Conservation (phyloP, 2,797 vertebrate species). For the Ctenopoma multispine region DNA sequence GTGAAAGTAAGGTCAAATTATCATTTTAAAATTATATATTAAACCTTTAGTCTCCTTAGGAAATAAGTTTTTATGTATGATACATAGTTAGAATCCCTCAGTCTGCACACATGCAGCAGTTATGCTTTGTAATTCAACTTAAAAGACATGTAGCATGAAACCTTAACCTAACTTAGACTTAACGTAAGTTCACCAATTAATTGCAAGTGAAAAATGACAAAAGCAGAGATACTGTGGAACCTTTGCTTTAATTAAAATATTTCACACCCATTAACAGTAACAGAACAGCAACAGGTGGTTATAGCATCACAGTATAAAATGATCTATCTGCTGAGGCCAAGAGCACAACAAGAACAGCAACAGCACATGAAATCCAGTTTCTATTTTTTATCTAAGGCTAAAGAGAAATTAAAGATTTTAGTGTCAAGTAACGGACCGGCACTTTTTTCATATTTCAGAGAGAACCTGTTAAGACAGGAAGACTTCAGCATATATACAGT, state of each 20-base stretch:
- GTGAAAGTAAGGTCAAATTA: too few relatives aligned
- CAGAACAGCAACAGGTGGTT: constrained; percentile 35
- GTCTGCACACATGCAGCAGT: too few relatives aligned
- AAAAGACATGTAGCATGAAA: background rate
- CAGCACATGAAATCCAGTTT: constrained; percentile 39
- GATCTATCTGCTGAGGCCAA: constrained; percentile 38
- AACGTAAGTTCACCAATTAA: background rate
- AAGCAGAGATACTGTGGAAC: constrained; percentile 6
- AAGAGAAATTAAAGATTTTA: constrained; percentile 46
- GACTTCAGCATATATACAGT: constrained; percentile 56
- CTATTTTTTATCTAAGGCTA: constrained; percentile 24
- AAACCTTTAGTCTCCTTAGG: too few relatives aligned
- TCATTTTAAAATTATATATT: too few relatives aligned
- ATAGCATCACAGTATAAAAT: constrained; percentile 51
- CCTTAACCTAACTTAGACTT: background rate
- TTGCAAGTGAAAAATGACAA: constrained; percentile 22
- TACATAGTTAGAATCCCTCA: too few relatives aligned
- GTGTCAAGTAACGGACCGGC: constrained; percentile 81
- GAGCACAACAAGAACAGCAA: constrained; percentile 55
- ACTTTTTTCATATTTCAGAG: constrained; percentile 68
- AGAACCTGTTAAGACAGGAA: constrained; percentile 71
- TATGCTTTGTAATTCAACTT: background rate
- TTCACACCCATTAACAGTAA: constrained; percentile 60
- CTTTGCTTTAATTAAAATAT: constrained; percentile 62
- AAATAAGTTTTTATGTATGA: too few relatives aligned